Evolutionary conservation across 2,113 vertebrate genomes (phyloP), one percentile per base, ranked within the genome.

Genomic region (Chiloscyllium plagiosum): DNA sequence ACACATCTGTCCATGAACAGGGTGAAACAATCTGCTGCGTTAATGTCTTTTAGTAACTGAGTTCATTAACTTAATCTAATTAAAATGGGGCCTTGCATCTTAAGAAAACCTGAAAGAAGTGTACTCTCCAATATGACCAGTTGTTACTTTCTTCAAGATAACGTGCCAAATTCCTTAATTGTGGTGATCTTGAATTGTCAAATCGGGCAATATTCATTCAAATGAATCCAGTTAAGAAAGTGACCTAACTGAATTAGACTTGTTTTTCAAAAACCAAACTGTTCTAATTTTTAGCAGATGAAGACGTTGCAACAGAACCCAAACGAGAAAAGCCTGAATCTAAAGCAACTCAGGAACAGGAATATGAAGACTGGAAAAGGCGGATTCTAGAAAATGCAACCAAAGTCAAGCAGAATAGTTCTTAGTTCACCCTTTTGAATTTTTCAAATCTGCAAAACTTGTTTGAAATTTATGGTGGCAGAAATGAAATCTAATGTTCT

Each of bases 281-380:
- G 69, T 72, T 72, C 37, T 95, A 50, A 72, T 76, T 95, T 72
- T 95, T 72, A 33, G 19, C 87, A 96, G 97, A 98, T 89, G 97
- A 97, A 3, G 96, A 97, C 1, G 96, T 96, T n/a, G 97, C 97
- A 33, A 90, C 78, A 0, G 96, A 97, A 61, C 85, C 96, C 72
- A 98, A 98, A 96, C 97, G 61, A 24, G 96, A 96, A 20, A 97
- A 97, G 42, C n/a, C 96, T 6, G 96, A 96, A 47, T 70, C 96
- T 12, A 96, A 97, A 93, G 96, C 96, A 42, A 97, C 97, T 72
- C 96, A 95, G 15, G 96, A 96, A 17, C 97, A 97, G 94, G 98
- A 98, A 96, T 99, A 99, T 89, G 98, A 99, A 96, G 98, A 98
- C 96, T 99, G 98, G 98, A 98, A 98, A 96, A 98, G 96, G 96